These are phyloP conservation scores for Aurelia coerulea DNA, from an alignment of 30 jellyfish, hydroid and myxozoan species.

Conservation along the genomic window DNA sequence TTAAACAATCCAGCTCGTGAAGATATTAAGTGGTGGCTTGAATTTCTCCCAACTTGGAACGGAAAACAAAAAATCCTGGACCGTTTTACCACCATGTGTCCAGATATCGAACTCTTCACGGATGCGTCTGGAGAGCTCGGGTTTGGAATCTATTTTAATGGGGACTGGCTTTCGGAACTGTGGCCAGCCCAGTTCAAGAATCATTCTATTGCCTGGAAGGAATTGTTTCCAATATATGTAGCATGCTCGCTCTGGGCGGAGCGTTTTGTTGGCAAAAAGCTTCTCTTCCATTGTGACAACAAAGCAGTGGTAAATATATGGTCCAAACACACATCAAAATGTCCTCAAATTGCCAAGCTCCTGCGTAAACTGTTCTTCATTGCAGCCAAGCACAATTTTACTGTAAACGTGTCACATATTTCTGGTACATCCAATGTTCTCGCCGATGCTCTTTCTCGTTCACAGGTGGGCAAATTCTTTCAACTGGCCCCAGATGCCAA, in stretches of 20 bases:
- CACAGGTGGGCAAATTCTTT: neutral
- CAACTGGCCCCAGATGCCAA: neutral
- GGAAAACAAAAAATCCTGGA: too few relatives aligned
- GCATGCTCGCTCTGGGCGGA: neutral
- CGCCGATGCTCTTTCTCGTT: slow-evolving; percentile 23
- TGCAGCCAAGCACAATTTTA: slow-evolving; percentile 5
- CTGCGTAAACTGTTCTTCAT: neutral
- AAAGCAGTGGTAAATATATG: slow-evolving; percentile 13
- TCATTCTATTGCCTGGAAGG: too few relatives aligned
- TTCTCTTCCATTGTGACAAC: slow-evolving; percentile 13
- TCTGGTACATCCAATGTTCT: neutral
- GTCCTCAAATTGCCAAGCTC: slow-evolving; percentile 2
- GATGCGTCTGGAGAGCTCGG: too few relatives aligned
- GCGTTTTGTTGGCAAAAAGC: neutral
- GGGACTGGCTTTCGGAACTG: too few relatives aligned
- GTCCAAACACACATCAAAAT: neutral
- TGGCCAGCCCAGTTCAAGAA: too few relatives aligned
- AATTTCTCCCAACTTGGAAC: too few relatives aligned
- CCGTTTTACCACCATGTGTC: too few relatives aligned
- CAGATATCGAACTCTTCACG: too few relatives aligned
- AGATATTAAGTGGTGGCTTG: too few relatives aligned
- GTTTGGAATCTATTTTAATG: too few relatives aligned
- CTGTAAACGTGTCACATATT: neutral
- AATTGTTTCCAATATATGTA: neutral
- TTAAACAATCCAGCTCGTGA: too few relatives aligned